Conservation (phyloP, 2,797 vertebrate genomes). For the Falco biarmicus region DNA sequence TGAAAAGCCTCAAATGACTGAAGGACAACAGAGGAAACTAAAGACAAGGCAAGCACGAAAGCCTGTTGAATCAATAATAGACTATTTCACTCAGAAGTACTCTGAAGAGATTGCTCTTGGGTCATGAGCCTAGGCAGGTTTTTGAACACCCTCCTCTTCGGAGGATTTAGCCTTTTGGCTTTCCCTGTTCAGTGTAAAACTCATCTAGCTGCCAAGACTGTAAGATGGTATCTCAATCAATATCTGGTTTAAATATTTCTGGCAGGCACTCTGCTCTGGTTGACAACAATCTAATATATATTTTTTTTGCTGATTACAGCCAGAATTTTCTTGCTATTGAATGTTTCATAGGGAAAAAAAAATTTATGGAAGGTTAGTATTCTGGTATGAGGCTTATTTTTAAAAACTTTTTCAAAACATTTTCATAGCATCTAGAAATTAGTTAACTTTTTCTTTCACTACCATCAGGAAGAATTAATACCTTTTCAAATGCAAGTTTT, state of each 20-base stretch:
- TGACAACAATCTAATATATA: not conserved
- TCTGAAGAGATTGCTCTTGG: conserved; percentile 21
- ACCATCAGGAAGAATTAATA: not conserved
- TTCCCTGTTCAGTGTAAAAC: conserved; percentile 23
- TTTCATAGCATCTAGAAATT: not conserved
- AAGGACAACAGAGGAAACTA: conserved; percentile 40
- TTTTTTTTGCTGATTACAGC: not conserved
- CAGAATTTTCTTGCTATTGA: not conserved
- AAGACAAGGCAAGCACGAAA: conserved; percentile 51
- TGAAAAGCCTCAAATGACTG: conserved; percentile 45
- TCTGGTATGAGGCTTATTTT: not conserved
- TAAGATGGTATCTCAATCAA: conserved; percentile 52
- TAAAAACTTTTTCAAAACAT: not conserved
- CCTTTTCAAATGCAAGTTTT: not conserved
- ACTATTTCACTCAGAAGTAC: conserved; percentile 41
- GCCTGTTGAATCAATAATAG: conserved; percentile 64
- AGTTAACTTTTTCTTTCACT: not conserved
- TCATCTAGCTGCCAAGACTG: conserved; percentile 16
- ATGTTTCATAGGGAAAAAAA: not conserved
- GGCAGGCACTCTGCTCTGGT: not conserved
- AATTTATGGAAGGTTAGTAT: not conserved
- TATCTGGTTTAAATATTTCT: conserved; percentile 58
- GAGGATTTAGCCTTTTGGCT: conserved; percentile 64
- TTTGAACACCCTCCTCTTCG: conserved; percentile 39
- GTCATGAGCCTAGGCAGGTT: conserved; percentile 44